Percentiles rank a stretch among this genome's conserved stretches.
Evolutionary conservation across 2,888 invertebrate genomes (phyloP).

Genomic region (Cotesia congregata): DNA sequence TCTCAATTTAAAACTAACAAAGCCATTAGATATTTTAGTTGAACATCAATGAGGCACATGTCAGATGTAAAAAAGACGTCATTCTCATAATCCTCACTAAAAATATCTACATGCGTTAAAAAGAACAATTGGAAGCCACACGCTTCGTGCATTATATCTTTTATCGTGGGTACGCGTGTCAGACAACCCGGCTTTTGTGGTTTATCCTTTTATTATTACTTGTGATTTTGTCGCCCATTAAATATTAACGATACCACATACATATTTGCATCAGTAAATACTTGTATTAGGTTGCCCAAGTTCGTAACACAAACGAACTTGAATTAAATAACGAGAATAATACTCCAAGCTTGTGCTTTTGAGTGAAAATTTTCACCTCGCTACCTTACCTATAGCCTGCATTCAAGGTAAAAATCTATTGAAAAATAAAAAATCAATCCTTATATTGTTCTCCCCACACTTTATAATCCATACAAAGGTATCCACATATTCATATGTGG

Average conservation of each 20-base stretch:
- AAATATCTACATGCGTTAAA: slow-evolving; percentile 34
- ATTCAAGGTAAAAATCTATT: slow-evolving; percentile 8
- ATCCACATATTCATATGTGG: not conserved
- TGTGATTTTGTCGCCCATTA: slow-evolving; percentile 54
- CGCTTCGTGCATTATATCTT: slow-evolving; percentile 42
- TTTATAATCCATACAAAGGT: slow-evolving; percentile 24
- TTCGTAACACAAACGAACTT: not conserved
- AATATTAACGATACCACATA: slow-evolving; percentile 46
- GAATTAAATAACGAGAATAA: slow-evolving; percentile 11
- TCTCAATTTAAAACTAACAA: not conserved
- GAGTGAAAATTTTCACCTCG: slow-evolving; percentile 1
- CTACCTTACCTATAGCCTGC: not conserved
- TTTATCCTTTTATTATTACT: slow-evolving; percentile 60
- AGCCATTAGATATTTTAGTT: not conserved
- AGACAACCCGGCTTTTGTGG: slow-evolving; percentile 53
- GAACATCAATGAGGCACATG: not conserved
- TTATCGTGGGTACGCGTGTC: slow-evolving; percentile 32
- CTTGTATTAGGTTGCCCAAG: not conserved
- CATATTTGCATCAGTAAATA: too few relatives aligned
- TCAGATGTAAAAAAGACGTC: not conserved
- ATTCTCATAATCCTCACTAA: not conserved
- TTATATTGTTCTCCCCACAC: not conserved
- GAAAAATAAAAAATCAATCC: not conserved
- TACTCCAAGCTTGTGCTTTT: not conserved
- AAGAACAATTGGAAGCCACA: slow-evolving; percentile 62